Evolutionary conservation across 2,797 vertebrate species (phyloP), one percentile per base, ranked within the genome.

Genomic region (Epinephelus awoara): DNA sequence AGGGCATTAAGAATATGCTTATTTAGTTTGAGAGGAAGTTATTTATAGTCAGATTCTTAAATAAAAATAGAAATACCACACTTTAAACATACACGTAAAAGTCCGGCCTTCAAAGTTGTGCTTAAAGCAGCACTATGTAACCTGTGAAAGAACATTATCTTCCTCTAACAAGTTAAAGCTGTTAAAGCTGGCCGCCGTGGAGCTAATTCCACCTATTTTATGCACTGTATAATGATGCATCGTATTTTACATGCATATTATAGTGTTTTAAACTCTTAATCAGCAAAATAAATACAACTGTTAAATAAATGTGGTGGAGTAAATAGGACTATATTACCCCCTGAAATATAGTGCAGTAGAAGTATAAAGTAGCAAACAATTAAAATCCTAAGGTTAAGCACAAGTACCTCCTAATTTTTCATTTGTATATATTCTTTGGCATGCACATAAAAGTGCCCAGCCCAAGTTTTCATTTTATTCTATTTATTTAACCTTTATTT

Each of bases 1-100:
- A 63, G 10, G 11, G 49, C 18, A 57, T 58, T 52, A 63, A 70
- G 27, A 82, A 77, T 57, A 54, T 69, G 29, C 47, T 50, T 42
- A 56, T 69, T 56, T 34, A 13, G 17, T 29, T 46, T 18, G 6
- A 49, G 6, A 19, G 17, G 17, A 49, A 23, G 13, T 55, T 7
- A 52, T 74, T 46, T 64, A 59, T 17, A 17, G 5, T 25, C 27
- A 29, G 19, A 54, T 21, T 74, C 1, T 58, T 19, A 21, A 56
- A 2, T 49, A 5, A 29, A 55, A 49, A 3, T 8, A 63, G 5
- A 63, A 64, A 54, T 49, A n/a, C 44, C 27, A 27, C 12, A 6
- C 21, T 38, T 19, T 4, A 38, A 63, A 57, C 25, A 11, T 12
- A 3, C 2, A 21, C 7, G 34, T 34, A 21, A 58, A 68, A 47